Evolutionary conservation across 2,888 invertebrate species (phyloP).

Genomic region (Bugulina stolonifera): DNA sequence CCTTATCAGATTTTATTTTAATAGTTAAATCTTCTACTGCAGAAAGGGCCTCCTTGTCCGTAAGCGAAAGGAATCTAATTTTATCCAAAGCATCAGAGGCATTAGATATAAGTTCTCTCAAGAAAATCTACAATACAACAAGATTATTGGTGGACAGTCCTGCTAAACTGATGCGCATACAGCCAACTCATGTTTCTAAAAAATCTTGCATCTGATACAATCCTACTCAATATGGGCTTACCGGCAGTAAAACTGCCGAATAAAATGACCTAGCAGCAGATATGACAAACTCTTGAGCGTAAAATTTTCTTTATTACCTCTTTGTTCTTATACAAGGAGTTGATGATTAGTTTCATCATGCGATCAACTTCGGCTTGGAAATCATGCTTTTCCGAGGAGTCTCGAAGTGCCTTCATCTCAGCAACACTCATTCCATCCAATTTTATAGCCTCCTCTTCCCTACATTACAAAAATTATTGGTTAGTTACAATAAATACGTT

Average conservation of each 20-base stretch:
- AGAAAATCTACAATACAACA: conserved; percentile 78
- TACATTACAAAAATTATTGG: too few relatives aligned
- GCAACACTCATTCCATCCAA: conserved; percentile 89
- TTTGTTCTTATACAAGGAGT: conserved; percentile 96
- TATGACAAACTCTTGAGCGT: too few relatives aligned
- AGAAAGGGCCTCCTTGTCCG: conserved; percentile 72
- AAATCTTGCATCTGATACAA: too few relatives aligned
- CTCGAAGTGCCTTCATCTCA: conserved; percentile 83
- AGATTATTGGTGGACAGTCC: too few relatives aligned
- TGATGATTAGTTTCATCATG: conserved; percentile 99
- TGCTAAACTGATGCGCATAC: too few relatives aligned
- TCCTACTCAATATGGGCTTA: neutral
- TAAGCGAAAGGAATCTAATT: conserved; percentile 85
- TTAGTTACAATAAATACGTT: too few relatives aligned
- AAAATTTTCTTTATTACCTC: conserved; percentile 64
- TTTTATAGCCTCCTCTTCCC: conserved; percentile 94
- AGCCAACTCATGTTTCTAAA: too few relatives aligned
- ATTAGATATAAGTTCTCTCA: conserved; percentile 96
- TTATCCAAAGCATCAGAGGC: conserved; percentile 98
- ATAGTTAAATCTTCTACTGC: conserved; percentile 77
- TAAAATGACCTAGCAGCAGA: neutral
- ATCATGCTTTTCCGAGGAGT: conserved; percentile 64
- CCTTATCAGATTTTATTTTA: conserved; percentile 87
- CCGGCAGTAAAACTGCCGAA: neutral
- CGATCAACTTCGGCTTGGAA: conserved; percentile 99